Evolutionary conservation across 2,888 invertebrate genomes (phyloP).

Genomic region (Cheiracanthium punctorium): DNA sequence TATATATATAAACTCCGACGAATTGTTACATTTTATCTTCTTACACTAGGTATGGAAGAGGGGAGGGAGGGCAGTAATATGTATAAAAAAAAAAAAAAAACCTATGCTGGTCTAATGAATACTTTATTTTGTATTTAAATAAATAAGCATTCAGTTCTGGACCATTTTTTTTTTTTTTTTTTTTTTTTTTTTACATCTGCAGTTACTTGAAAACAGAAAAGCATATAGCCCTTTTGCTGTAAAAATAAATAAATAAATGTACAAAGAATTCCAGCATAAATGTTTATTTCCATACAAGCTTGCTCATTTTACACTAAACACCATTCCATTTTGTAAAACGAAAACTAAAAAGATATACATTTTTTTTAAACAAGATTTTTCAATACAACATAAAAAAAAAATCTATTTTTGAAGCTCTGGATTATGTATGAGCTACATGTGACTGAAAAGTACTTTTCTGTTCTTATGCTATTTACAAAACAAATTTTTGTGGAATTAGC

Average conservation of each 20-base stretch:
- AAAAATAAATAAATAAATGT: background rate
- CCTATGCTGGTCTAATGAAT: no score
- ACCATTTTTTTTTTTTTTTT: no score
- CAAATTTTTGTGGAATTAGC: background rate
- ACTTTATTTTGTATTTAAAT: no score
- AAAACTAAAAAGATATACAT: constrained; percentile 58
- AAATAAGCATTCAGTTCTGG: no score
- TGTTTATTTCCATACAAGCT: constrained; percentile 70
- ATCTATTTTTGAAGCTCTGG: constrained; percentile 64
- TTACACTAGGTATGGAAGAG: no score
- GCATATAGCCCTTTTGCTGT: no score
- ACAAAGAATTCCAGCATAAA: constrained; percentile 56
- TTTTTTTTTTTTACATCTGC: no score
- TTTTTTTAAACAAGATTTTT: constrained; percentile 23
- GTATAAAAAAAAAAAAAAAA: no score
- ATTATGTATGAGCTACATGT: constrained; percentile 63
- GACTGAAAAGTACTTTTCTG: constrained; percentile 30
- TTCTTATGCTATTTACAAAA: background rate
- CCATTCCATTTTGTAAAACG: constrained; percentile 32
- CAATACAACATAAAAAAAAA: constrained; percentile 42
- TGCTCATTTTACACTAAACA: constrained; percentile 60
- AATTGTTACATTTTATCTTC: no score
- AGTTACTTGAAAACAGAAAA: no score
- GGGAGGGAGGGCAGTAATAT: no score
- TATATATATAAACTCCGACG: no score